Percentiles rank a stretch among this genome's conserved stretches.
These are phyloP conservation scores for Austrofundulus limnaeus DNA, from an alignment of 2,113 vertebrate species.

Conservation along the genomic window DNA sequence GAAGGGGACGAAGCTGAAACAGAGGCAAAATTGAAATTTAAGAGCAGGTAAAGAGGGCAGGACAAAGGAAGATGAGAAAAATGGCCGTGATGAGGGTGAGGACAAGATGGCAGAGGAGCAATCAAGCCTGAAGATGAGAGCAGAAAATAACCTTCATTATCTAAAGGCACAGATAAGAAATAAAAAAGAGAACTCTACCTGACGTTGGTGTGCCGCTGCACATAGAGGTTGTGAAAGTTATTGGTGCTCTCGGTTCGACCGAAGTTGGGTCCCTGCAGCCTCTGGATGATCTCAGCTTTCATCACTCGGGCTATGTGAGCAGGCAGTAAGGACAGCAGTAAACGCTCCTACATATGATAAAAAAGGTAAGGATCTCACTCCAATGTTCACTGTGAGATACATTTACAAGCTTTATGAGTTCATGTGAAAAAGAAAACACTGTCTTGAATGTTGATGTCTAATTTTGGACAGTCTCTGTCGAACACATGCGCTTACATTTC, in stretches of 20 bases:
- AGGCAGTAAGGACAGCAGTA: conserved; percentile 91
- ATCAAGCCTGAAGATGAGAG: conserved; percentile 26
- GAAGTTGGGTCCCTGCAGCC: conserved; percentile 94
- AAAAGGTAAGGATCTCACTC: background rate
- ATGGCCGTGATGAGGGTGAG: conserved; percentile 1
- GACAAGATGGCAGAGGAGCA: conserved; percentile 4
- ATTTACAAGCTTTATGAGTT: too few species aligned
- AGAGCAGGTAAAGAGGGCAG: conserved; percentile 5
- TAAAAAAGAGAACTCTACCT: conserved; percentile 76
- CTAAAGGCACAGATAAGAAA: background rate
- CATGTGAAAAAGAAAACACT: too few species aligned
- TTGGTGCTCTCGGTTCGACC: conserved; percentile 95
- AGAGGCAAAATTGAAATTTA: conserved; percentile 16
- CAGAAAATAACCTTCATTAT: conserved; percentile 22
- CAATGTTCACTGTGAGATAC: too few species aligned
- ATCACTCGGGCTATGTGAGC: conserved; percentile 97
- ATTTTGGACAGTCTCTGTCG: too few species aligned
- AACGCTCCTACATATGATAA: conserved; percentile 86
- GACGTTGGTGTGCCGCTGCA: conserved; percentile 96
- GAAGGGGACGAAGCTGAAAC: background rate
- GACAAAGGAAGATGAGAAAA: conserved; percentile 14
- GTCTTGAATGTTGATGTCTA: too few species aligned
- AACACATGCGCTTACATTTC: too few species aligned
- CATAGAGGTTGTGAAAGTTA: conserved; percentile 98
- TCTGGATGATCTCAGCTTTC: conserved; percentile 98